Evolutionary conservation across 1,140 invertebrate genomes (phyloP), one percentile per base, ranked within the genome.

Genomic region (Carposina sasakii): DNA sequence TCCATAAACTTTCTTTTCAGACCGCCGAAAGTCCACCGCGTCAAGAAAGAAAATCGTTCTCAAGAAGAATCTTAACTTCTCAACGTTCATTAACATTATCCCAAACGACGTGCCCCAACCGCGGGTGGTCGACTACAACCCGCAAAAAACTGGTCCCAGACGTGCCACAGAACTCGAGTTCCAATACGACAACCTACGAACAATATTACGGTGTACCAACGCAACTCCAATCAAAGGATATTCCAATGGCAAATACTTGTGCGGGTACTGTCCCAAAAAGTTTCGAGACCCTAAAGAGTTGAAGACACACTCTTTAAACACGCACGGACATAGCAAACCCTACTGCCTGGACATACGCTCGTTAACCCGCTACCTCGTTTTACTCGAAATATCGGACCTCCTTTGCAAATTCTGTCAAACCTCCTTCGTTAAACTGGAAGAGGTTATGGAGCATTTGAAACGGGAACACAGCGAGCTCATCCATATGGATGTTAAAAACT

Each of bases 141-240:
- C 26, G 39, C n/a, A 52, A 42, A 48, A 36, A 55, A 12, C 23
- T 21, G 12, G n/a, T 16, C 8, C 33, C 33, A 34, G 15, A 2
- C 10, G 10, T 10, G 17, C 36, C 2, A 21, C 17, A 22, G 63
- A 69, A 36, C 54, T 74, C 37, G 57, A 67, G 8, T 66, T 72
- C 22, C 75, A 78, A 36, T 53, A 61, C 13, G 64, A 57, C 1
- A 79, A 79, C 36, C 59, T 76, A 16, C 53, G 63, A 26, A 66
- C 69, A 20, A 63, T 78, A n/a, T 48, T 81, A 16, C 52, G 57
- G 22, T 72, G 56, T 36, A 67, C 75, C 5, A 81, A 81, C 39
- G 74, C 74, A 0, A 75, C 74, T 0, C 74, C 71, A 0, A 72
- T 81, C 10, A 59, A 68, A 5, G 63, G 66, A 19, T 54, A 61